Conservation (phyloP, 2,797 vertebrate genomes). For the Danio albolineatus region DNA sequence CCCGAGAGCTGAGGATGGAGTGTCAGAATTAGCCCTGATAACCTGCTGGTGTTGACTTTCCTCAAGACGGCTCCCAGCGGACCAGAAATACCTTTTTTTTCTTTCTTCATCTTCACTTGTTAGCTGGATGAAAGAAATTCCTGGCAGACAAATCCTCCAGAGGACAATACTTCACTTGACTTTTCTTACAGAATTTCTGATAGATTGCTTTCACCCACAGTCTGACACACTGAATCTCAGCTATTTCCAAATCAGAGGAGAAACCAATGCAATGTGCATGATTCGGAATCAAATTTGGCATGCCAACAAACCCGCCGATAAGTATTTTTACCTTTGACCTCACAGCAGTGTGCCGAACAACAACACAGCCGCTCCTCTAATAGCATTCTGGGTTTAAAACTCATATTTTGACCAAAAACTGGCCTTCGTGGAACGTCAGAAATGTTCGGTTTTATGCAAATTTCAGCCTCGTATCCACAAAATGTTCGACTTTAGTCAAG, state of each 20-base stretch:
- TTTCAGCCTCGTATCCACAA: neutral
- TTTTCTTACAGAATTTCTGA: neutral
- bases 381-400: neutral
- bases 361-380: neutral
- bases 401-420: neutral
- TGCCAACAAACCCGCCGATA: neutral
- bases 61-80: neutral
- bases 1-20: neutral
- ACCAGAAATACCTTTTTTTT: neutral
- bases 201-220: neutral
- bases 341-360: neutral
- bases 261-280: slow-evolving; percentile 3
- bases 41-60: neutral
- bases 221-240: neutral
- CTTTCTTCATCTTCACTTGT: slow-evolving; percentile 16
- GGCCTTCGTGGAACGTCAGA: neutral
- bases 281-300: neutral
- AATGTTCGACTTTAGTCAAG: neutral
- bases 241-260: slow-evolving; percentile 9
- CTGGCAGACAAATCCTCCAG: neutral
- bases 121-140: slow-evolving; percentile 19
- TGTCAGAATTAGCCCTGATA: neutral
- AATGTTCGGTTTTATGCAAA: neutral
- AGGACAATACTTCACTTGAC: neutral
- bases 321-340: neutral